Evolutionary conservation across 2,888 invertebrate genomes (phyloP), one percentile per base, ranked within the genome.

Genomic region (Brachynemurus nebulosus): DNA sequence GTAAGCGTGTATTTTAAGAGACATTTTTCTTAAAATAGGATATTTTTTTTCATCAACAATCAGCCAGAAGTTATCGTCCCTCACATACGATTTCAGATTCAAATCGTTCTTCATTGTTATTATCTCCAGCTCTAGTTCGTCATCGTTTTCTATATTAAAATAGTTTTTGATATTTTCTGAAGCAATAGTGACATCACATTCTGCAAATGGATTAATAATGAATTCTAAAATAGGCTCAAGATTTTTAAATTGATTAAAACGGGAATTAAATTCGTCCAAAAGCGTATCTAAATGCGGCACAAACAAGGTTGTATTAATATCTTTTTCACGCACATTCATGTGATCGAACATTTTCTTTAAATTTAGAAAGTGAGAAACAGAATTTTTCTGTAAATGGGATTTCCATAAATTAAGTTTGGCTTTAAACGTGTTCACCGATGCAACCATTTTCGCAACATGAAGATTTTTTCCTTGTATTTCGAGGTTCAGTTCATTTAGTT

Each of bases 361-460:
- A 25, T 25, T 9, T 25, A 9, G 11, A 25, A 25, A 9, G n/a
- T n/a, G n/a, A n/a, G n/a, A n/a, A n/a, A n/a, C 11, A 9, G 27
- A 25, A 25, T 25, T 25, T 25, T 11, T 25, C 27, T 9, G 27
- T 16, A 36, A 3, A 12, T 36, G 36, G 11, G 36, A 11, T 36
- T 36, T 14, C 36, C 11, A 36, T 14, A 36, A 14, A 11, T n/a
- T 12, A n/a, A 36, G 36, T 36, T 36, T 36, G 14, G 11, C 14
- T 36, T 36, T 36, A 16, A 36, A 36, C 14, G 36, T 36, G 9
- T 36, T 36, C 36, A 36, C 36, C 11, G 36, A 12, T 11, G 9
- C 2, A 2, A 36, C 14, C n/a, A n/a, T n/a, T n/a, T n/a, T n/a
- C n/a, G n/a, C n/a, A n/a, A n/a, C n/a, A n/a, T n/a, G n/a, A n/a